Base-by-base conservation (phyloP, 2,797 vertebrate species). In the Peromyscus aztecus region DNA sequence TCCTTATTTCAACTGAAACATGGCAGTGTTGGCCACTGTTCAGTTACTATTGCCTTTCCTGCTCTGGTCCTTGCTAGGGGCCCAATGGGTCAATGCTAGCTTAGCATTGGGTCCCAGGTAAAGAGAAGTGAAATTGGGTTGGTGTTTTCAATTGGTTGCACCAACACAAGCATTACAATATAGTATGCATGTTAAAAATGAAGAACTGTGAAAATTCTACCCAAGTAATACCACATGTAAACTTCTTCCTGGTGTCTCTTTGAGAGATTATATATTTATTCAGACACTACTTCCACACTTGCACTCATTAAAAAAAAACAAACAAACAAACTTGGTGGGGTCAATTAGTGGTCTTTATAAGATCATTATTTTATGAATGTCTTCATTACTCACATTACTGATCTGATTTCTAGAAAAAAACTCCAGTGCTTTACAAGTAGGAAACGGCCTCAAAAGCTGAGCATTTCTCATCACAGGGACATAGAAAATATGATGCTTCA, bases 391-490 rank as follows among this genome's bases (percentile, higher is more conserved):
- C 24, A 1, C 77, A 71, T 49, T 77, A 77, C 24, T 85, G 82
- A 90, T 89, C 75, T 80, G 31, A 21, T 69, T 59, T 55, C 78
- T 94, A 85, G 88, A 52, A 91, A 94, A 23, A 59, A 27, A 65
- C 24, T 80, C 94, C 84, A 52, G n/a, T 57, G 78, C 11, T 92
- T 89, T 78, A 69, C 29, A 71, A 90, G 90, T 40, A 89, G n/a
- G 73, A 94, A 96, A 73, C 86, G n/a, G 84, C 24, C 73, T 96
- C n/a, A 87, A 55, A 90, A 91, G 23, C 29, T 89, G 75, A 93
- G 29, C 12, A 59, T 93, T 89, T 91, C 83, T 84, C 73, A 2
- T 89, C 29, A 34, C 11, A 46, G 83, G 31, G 24, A 65, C 69
- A 65, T 37, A 55, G 4, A 84, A 94, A 90, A 84, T 46, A 43